Evolutionary conservation across 1,140 invertebrate species (phyloP).

Genomic region (Metaphire vulgaris): DNA sequence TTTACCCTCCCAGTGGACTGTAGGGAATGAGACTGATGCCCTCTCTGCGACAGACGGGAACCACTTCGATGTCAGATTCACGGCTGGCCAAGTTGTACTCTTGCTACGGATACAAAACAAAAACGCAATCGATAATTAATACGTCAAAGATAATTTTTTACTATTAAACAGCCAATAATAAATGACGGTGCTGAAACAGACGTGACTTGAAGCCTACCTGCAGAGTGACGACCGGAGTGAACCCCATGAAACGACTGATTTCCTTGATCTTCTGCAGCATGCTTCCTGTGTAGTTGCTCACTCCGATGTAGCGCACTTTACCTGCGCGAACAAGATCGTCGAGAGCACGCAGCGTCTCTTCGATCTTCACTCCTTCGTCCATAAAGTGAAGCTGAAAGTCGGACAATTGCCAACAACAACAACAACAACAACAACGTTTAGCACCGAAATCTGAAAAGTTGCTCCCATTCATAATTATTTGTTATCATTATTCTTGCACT

Average conservation of each 20-base stretch:
- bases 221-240: conserved; percentile 31
- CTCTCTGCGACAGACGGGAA: conserved; percentile 35
- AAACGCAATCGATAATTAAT: conserved; percentile 20
- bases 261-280: conserved; percentile 41
- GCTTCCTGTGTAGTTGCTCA: conserved; percentile 40
- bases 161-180: not conserved
- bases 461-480: too few species aligned
- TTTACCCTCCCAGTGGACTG: conserved; percentile 15
- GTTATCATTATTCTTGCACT: too few species aligned
- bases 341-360: conserved; percentile 36
- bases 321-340: conserved; percentile 38
- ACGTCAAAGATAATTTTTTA: too few species aligned
- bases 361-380: too few species aligned
- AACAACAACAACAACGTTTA: too few species aligned
- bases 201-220: conserved; percentile 33
- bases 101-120: conserved; percentile 32
- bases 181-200: not conserved
- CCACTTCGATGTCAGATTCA: conserved; percentile 38
- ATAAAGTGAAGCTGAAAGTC: conserved; percentile 37
- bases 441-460: too few species aligned
- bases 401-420: too few species aligned
- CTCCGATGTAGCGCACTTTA: conserved; percentile 40
- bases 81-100: conserved; percentile 40
- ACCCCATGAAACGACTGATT: conserved; percentile 30
- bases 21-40: conserved; percentile 11